Evolutionary conservation across 1,140 invertebrate species (phyloP).

Genomic region (Drosophila arizonae): DNA sequence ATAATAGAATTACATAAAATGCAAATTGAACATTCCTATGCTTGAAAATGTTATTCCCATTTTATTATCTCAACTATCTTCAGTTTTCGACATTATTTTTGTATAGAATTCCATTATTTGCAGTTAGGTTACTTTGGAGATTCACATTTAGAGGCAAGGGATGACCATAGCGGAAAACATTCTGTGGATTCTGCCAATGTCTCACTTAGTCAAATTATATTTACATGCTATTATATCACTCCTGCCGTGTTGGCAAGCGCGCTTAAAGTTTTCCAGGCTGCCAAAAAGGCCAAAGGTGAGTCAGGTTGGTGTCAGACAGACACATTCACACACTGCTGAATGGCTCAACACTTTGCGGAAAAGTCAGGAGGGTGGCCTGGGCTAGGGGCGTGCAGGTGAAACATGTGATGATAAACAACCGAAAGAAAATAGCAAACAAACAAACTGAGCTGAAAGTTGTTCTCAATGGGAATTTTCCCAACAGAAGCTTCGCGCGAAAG

Average conservation of each 20-base stretch:
- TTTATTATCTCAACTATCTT: too few species aligned
- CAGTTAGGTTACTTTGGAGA: too few species aligned
- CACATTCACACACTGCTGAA: slow-evolving; percentile 8
- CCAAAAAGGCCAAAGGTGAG: slow-evolving; percentile 72
- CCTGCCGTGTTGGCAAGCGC: slow-evolving; percentile 14
- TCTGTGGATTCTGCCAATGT: neutral
- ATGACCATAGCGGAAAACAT: neutral
- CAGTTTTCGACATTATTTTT: too few species aligned
- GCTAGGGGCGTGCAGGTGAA: neutral
- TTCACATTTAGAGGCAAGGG: too few species aligned
- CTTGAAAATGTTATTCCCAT: too few species aligned
- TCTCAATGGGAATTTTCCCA: slow-evolving; percentile 35
- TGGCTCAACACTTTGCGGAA: slow-evolving; percentile 50
- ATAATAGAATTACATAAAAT: too few species aligned
- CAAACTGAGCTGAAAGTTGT: slow-evolving; percentile 63
- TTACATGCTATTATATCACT: slow-evolving; percentile 18
- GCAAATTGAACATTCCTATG: too few species aligned
- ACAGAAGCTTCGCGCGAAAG: slow-evolving; percentile 11
- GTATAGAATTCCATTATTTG: too few species aligned
- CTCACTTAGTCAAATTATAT: slow-evolving; percentile 26
- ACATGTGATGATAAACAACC: slow-evolving; percentile 57
- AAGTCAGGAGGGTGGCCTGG: slow-evolving; percentile 6
- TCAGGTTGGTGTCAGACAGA: slow-evolving; percentile 32
- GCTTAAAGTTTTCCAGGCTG: slow-evolving; percentile 35
- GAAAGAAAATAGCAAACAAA: slow-evolving; percentile 18